Base-by-base conservation (phyloP, 1,140 invertebrate species). In the Trinorchestia longiramus region DNA sequence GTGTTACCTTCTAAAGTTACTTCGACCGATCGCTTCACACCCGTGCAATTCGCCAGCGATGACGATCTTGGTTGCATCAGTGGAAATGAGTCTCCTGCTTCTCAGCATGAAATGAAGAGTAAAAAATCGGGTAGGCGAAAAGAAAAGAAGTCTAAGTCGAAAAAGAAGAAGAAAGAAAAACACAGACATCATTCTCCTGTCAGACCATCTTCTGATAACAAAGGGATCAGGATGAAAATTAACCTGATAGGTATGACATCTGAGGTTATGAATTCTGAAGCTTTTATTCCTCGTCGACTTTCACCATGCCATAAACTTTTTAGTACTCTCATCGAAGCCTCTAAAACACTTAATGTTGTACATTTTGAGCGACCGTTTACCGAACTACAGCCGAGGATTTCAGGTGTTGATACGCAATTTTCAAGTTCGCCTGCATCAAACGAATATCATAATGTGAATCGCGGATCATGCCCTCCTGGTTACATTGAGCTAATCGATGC, bases 121-220 rank as follows among this genome's bases (percentile, higher is more conserved):
- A 91, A 47, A 94, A 94, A 94, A 45, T 44, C 92, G 0, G 41
- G 43, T 6, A 94, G 41, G 41, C 92, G 44, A 11, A 94, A 94
- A 94, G 92, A 94, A 40, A 94, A 94, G 41, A 94, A 94, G 44
- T 8, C 40, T 45, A 94, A 94, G 44, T 94, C 92, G 40, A 94
- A 94, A 43, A 94, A 94, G 44, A 94, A 47, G 44, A 94, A 94
- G n/a, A 94, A 94, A 94, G 92, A 94, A 94, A 94, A 94, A 94
- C 92, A 47, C 43, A 8, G 92, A 94, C 92, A 94, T 94, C 92
- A 94, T 94, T 94, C 92, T 0, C 44, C 92, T 40, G 43, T 47
- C 92, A 19, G 41, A 94, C 17, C 11, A 40, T 28, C 43, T 28
- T 43, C 43, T 4, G 92, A 94, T 28, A 94, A 44, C 44, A 43